A percentile compares a stretch with the other conserved stretches of the same genome.
Evolutionary conservation across 2,888 invertebrate species (phyloP).

Genomic region (Fragum whitleyi): DNA sequence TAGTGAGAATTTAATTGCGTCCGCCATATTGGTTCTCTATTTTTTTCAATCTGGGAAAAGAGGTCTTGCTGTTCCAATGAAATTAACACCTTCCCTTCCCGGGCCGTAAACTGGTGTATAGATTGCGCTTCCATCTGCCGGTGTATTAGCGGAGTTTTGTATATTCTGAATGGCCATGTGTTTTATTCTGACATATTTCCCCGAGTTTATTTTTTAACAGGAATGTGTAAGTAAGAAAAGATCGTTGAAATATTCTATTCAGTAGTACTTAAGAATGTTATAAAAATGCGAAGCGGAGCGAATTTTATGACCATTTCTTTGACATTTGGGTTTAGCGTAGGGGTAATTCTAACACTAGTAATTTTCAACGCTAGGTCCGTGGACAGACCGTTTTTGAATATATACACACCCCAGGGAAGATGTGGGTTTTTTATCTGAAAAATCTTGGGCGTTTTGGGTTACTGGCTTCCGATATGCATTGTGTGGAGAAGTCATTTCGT

Average conservation of each 20-base stretch:
- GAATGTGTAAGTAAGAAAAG: constrained; percentile 57
- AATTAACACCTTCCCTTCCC: constrained; percentile 59
- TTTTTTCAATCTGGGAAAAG: constrained; percentile 53
- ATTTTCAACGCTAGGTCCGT: constrained; percentile 64
- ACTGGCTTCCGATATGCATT: constrained; percentile 50
- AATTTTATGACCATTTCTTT: constrained; percentile 55
- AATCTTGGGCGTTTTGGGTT: constrained; percentile 59
- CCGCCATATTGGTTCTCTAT: constrained; percentile 49
- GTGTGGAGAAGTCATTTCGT: constrained; percentile 44
- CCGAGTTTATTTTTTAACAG: constrained; percentile 28
- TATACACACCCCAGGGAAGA: constrained; percentile 32
- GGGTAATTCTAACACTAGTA: constrained; percentile 62
- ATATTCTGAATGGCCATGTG: constrained; percentile 65
- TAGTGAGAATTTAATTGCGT: constrained; percentile 60
- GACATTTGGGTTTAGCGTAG: constrained; percentile 50
- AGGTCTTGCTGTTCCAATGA: constrained; percentile 35
- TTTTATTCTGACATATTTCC: constrained; percentile 42
- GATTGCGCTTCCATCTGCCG: constrained; percentile 47
- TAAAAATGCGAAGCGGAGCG: constrained; percentile 51
- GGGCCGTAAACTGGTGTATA: constrained; percentile 11
- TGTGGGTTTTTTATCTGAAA: constrained; percentile 53
- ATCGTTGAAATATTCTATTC: constrained; percentile 67
- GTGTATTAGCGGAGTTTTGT: constrained; percentile 51
- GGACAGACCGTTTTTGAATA: constrained; percentile 27
- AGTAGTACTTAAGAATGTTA: constrained; percentile 52